phyloP scores from a whole-genome alignment of 2,888 invertebrate species.

The Dicycla oo region DNA sequence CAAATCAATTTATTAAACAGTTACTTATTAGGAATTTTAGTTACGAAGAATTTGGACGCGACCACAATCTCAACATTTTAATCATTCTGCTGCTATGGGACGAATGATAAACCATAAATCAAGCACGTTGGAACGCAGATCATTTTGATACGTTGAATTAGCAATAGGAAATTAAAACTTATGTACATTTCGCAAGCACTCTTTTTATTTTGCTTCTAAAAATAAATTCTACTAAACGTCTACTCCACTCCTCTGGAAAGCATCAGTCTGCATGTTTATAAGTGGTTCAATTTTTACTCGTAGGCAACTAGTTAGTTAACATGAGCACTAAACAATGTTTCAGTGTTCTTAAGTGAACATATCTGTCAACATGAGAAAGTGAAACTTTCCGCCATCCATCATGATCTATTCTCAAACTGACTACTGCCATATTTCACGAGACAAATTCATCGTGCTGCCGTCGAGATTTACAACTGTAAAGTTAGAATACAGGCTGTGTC shows the following conservation, averaged over 20 bases:
- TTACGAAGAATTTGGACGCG: slow-evolving; percentile 39
- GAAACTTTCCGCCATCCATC: slow-evolving; percentile 59
- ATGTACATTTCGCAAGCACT: slow-evolving; percentile 9
- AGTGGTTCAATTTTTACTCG: slow-evolving; percentile 40
- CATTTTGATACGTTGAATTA: slow-evolving; percentile 16
- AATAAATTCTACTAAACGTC: slow-evolving; percentile 17
- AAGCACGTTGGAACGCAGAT: not conserved
- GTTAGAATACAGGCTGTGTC: slow-evolving; percentile 62
- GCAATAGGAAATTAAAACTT: slow-evolving; percentile 10
- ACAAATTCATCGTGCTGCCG: slow-evolving; percentile 62
- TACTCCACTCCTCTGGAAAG: slow-evolving; percentile 25
- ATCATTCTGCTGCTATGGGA: slow-evolving; percentile 27
- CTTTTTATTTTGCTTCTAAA: slow-evolving; percentile 20
- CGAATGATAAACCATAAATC: slow-evolving; percentile 20
- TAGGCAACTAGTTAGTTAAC: slow-evolving; percentile 34
- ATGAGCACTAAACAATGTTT: slow-evolving; percentile 38
- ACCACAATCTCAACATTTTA: slow-evolving; percentile 37
- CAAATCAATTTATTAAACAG: slow-evolving; percentile 46
- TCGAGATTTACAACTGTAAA: slow-evolving; percentile 65
- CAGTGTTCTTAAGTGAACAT: slow-evolving; percentile 47
- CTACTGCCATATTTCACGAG: slow-evolving; percentile 59
- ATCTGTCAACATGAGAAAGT: slow-evolving; percentile 54
- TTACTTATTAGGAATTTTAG: slow-evolving; percentile 26
- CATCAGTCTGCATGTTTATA: slow-evolving; percentile 28
- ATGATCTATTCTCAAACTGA: slow-evolving; percentile 53